These are phyloP conservation scores for Nylanderia fulva DNA, from an alignment of 1,140 invertebrate genomes.

Conservation along the genomic window DNA sequence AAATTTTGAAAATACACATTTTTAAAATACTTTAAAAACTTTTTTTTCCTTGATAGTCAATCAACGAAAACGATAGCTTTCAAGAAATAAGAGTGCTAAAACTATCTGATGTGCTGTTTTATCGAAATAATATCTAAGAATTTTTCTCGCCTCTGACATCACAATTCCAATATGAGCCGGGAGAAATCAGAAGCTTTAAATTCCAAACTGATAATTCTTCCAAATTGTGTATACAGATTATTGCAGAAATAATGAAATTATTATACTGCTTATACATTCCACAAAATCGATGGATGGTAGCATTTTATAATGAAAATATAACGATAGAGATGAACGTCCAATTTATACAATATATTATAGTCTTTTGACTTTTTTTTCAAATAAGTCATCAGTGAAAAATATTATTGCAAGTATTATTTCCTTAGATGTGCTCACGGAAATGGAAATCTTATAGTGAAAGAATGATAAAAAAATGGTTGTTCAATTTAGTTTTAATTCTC, in stretches of 20 bases:
- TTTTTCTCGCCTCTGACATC: too few relatives aligned
- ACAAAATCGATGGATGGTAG: slow-evolving; percentile 6
- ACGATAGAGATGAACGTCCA: slow-evolving; percentile 3
- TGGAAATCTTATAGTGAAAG: background rate
- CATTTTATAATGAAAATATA: slow-evolving; percentile 47
- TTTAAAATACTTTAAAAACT: too few relatives aligned
- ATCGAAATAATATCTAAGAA: too few relatives aligned
- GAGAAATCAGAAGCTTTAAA: too few relatives aligned
- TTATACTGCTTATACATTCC: slow-evolving; percentile 51
- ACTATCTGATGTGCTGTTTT: too few relatives aligned
- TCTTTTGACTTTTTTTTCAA: background rate
- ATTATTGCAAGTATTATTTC: slow-evolving; percentile 11
- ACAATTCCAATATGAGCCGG: too few relatives aligned
- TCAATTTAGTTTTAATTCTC: background rate
- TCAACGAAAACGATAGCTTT: too few relatives aligned
- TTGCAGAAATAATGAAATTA: slow-evolving; percentile 19
- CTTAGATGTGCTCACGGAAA: slow-evolving; percentile 9
- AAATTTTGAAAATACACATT: too few relatives aligned
- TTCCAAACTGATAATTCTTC: slow-evolving; percentile 32
- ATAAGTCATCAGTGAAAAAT: slow-evolving; percentile 16
- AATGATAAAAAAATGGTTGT: background rate
- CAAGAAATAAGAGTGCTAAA: too few relatives aligned
- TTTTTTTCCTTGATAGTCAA: too few relatives aligned
- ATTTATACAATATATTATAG: slow-evolving; percentile 17
- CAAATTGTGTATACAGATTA: slow-evolving; percentile 54